These are phyloP conservation scores for Agrotis ipsilon DNA, from an alignment of 2,888 invertebrate genomes.

Conservation along the genomic window DNA sequence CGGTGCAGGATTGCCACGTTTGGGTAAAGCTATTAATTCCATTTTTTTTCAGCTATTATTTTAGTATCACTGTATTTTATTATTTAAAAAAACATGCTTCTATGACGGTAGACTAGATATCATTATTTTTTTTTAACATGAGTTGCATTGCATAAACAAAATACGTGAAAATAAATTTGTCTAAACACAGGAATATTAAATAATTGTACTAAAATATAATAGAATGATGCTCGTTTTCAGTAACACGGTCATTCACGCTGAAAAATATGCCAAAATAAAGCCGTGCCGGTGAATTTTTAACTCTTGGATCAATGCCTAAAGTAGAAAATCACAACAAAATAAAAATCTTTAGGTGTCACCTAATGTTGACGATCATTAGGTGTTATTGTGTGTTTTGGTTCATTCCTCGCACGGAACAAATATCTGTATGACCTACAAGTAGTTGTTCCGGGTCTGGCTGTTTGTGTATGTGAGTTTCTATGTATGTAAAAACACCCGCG, in stretches of 20 bases:
- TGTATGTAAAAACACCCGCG: too few relatives aligned
- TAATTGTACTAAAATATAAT: conserved; percentile 49
- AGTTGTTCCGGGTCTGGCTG: too few relatives aligned
- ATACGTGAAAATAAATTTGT: conserved; percentile 10
- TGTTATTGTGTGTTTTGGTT: too few relatives aligned
- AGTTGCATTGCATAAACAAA: conserved; percentile 3
- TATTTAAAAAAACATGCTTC: conserved; percentile 24
- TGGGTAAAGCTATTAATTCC: too few relatives aligned
- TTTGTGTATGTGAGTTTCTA: too few relatives aligned
- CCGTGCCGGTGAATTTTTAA: neutral
- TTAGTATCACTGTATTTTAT: conserved; percentile 2
- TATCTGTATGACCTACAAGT: too few relatives aligned
- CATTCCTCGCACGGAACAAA: too few relatives aligned
- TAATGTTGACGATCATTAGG: too few relatives aligned
- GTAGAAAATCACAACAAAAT: neutral
- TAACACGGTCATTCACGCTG: neutral
- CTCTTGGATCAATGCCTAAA: neutral
- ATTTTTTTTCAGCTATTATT: neutral
- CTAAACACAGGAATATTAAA: conserved; percentile 23
- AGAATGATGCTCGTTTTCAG: neutral
- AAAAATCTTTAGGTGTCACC: neutral
- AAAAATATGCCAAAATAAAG: neutral
- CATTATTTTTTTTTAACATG: neutral
- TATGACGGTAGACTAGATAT: conserved; percentile 43
- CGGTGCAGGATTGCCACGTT: too few relatives aligned